These are phyloP conservation scores for Zaprionus bogoriensis DNA, from an alignment of 2,888 invertebrate species.

Conservation along the genomic window DNA sequence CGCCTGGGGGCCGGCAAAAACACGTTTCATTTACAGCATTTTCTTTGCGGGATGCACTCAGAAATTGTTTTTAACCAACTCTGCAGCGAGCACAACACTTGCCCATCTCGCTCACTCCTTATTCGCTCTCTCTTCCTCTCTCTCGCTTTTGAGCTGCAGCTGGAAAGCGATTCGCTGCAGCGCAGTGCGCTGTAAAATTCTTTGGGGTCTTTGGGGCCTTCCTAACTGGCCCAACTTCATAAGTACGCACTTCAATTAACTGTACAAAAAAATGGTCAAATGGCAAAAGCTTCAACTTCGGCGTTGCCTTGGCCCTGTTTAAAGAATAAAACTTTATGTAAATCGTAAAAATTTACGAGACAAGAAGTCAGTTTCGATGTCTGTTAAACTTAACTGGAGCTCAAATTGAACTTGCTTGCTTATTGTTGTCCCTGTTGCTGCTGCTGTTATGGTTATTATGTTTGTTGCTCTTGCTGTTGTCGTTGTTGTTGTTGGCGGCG, in stretches of 20 bases:
- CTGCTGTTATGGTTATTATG: background rate
- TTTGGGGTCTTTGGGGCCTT: slow-evolving; percentile 1
- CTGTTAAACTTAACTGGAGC: slow-evolving; percentile 19
- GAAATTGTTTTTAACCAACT: slow-evolving; percentile 17
- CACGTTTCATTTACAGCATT: slow-evolving; percentile 35
- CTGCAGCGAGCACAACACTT: slow-evolving; percentile 14
- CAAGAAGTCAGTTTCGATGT: slow-evolving; percentile 29
- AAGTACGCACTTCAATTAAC: slow-evolving; percentile 71
- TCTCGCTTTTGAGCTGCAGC: slow-evolving; percentile 31
- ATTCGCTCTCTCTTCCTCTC: background rate
- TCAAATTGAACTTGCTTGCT: slow-evolving; percentile 33
- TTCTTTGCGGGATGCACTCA: slow-evolving; percentile 1
- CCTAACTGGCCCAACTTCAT: slow-evolving; percentile 44
- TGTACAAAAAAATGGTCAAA: slow-evolving; percentile 25
- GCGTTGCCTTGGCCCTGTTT: slow-evolving; percentile 13
- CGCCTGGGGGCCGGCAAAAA: background rate
- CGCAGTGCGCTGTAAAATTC: slow-evolving; percentile 17
- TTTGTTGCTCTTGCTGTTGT: slow-evolving; percentile 12
- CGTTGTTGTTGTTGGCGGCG: slow-evolving; percentile 7
- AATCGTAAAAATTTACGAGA: slow-evolving; percentile 59
- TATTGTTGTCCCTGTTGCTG: slow-evolving; percentile 1
- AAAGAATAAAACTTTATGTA: slow-evolving; percentile 49
- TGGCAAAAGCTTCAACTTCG: slow-evolving; percentile 26
- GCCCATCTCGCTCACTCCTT: background rate
- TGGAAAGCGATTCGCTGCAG: background rate